These are phyloP conservation scores for Hippocampus zosterae DNA, from an alignment of 2,113 vertebrate species.

Conservation along the genomic window DNA sequence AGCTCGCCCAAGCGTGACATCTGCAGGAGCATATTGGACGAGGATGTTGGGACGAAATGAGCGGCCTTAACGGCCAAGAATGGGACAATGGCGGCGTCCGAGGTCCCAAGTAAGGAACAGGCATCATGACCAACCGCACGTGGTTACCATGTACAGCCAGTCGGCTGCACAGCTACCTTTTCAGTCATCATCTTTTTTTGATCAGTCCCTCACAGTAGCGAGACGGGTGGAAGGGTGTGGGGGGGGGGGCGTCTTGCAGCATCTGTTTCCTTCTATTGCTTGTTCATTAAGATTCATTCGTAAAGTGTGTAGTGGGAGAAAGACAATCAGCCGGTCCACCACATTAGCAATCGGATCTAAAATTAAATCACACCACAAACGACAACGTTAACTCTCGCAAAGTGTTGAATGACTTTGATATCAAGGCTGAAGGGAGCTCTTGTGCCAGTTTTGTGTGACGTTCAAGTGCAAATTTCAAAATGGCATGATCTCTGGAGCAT, in stretches of 20 bases:
- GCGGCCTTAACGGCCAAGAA: slow-evolving; percentile 43
- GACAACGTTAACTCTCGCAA: too few relatives aligned
- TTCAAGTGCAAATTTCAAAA: background rate
- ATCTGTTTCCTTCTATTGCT: slow-evolving; percentile 43
- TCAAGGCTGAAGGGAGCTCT: background rate
- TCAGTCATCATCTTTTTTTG: slow-evolving; percentile 23
- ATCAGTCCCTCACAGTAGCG: background rate
- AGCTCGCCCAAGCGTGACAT: slow-evolving; percentile 54
- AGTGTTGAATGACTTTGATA: background rate
- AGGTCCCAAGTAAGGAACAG: slow-evolving; percentile 36
- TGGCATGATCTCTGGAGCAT: background rate
- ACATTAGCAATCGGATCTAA: background rate
- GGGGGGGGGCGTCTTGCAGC: slow-evolving; percentile 8
- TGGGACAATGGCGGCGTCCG: slow-evolving; percentile 18
- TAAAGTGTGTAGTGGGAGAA: background rate
- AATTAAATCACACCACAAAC: background rate
- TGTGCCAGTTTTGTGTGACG: background rate
- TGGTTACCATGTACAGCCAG: slow-evolving; percentile 2
- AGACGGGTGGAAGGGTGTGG: too few relatives aligned
- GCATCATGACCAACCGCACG: background rate
- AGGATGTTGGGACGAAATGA: slow-evolving; percentile 52
- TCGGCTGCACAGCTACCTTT: slow-evolving; percentile 20
- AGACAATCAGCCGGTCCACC: background rate
- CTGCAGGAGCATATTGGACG: slow-evolving; percentile 52
- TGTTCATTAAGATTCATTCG: slow-evolving; percentile 19